phyloP scores from a whole-genome alignment of 2,113 vertebrate species.

The Pituophis catenifer region DNA sequence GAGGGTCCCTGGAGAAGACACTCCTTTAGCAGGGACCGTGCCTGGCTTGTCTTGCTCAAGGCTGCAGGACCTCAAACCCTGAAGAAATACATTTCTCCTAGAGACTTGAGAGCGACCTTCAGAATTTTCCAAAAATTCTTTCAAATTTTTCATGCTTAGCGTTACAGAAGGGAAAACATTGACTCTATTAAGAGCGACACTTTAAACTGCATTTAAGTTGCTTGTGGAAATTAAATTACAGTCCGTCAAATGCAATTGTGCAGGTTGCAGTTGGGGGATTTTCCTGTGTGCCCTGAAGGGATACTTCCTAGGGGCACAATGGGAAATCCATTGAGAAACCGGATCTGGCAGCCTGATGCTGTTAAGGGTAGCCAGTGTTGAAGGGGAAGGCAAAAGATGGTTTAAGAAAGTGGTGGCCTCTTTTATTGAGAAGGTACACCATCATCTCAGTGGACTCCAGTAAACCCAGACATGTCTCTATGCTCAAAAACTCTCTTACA shows the following conservation, averaged over 20 bases:
- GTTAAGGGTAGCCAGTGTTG: neutral
- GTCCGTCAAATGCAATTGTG: neutral
- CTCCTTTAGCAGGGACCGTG: neutral
- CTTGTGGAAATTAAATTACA: neutral
- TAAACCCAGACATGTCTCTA: neutral
- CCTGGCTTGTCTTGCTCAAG: neutral
- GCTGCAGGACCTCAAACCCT: neutral
- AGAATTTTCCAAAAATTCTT: neutral
- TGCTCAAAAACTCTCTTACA: neutral
- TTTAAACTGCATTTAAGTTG: neutral
- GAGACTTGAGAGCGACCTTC: neutral
- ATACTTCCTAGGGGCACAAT: neutral
- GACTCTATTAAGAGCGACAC: neutral
- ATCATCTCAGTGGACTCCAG: neutral
- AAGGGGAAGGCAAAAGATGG: neutral
- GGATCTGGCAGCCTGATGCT: neutral
- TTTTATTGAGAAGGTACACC: neutral
- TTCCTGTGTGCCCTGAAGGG: neutral
- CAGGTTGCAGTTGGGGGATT: neutral
- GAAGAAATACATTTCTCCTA: neutral
- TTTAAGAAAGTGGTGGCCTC: neutral
- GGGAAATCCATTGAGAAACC: neutral
- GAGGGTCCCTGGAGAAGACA: too few relatives aligned
- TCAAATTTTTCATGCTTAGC: neutral
- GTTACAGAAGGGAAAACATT: neutral